Conservation (phyloP, 2,113 vertebrate species). For the Cheirogaleus medius region DNA sequence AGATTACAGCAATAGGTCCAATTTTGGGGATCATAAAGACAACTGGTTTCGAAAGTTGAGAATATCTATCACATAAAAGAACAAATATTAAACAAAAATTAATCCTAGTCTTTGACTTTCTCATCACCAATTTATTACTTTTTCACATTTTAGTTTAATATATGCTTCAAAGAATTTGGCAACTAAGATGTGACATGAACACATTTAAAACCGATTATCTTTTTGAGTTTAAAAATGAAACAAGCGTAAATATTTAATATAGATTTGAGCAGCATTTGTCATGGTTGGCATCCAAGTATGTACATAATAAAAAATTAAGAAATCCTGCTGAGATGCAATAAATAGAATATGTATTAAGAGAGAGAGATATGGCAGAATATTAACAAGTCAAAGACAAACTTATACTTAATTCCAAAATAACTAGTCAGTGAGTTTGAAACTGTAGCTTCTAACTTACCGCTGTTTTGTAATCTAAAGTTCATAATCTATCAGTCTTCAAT, state of each 20-base stretch:
- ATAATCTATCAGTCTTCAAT: background rate
- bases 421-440: background rate
- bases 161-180: constrained; percentile 41
- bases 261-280: background rate
- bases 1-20: background rate
- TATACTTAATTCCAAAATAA: constrained; percentile 35
- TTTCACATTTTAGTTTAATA: constrained; percentile 35
- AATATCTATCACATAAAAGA: background rate
- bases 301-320: constrained; percentile 56
- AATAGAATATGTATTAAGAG: constrained; percentile 28
- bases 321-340: constrained; percentile 12
- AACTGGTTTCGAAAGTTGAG: background rate
- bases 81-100: background rate
- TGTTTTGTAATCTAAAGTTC: background rate
- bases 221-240: constrained; percentile 45
- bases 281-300: constrained; percentile 31
- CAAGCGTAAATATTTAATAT: constrained; percentile 49
- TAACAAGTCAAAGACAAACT: constrained; percentile 52
- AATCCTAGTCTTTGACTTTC: constrained; percentile 32
- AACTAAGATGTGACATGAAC: background rate
- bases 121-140: background rate
- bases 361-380: constrained; percentile 49
- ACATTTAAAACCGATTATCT: constrained; percentile 37
- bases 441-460: background rate
- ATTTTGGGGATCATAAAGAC: background rate